Percentiles rank a stretch among this genome's conserved stretches.
Evolutionary conservation across 2,113 vertebrate species (phyloP).

Genomic region (Australoheros scitulus): DNA sequence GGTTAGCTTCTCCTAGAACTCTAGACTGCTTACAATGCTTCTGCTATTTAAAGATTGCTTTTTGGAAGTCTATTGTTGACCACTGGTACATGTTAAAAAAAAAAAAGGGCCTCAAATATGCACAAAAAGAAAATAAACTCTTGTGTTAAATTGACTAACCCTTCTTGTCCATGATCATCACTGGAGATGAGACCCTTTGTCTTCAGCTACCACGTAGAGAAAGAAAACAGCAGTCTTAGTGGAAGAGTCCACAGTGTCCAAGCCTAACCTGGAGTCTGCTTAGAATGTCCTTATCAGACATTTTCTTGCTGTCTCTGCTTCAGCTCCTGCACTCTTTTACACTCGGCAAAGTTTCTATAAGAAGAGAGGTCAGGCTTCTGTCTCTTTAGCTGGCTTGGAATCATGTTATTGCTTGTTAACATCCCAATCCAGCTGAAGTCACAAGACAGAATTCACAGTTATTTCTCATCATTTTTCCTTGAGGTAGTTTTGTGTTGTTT

Average conservation of each 20-base stretch:
- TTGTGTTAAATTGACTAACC: not conserved
- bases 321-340: no score
- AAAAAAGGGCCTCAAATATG: not conserved
- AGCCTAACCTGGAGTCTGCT: not conserved
- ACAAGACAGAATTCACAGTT: not conserved
- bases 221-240: not conserved
- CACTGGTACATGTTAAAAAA: no score
- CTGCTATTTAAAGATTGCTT: no score
- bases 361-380: no score
- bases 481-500: not conserved
- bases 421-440: not conserved
- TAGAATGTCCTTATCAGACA: not conserved
- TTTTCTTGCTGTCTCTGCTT: no score
- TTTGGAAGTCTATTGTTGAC: no score
- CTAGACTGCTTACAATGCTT: no score
- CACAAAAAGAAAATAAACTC: not conserved
- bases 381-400: no score
- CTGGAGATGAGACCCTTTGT: not conserved
- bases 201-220: accelerated
- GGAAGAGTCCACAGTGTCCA: not conserved
- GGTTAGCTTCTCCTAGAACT: not conserved
- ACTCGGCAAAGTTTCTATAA: no score
- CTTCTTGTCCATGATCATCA: not conserved
- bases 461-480: not conserved
- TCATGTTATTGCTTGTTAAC: no score